phyloP scores from a whole-genome alignment of 30 jellyfish, hydroid and myxozoan species.

The Clytia hemisphaerica region DNA sequence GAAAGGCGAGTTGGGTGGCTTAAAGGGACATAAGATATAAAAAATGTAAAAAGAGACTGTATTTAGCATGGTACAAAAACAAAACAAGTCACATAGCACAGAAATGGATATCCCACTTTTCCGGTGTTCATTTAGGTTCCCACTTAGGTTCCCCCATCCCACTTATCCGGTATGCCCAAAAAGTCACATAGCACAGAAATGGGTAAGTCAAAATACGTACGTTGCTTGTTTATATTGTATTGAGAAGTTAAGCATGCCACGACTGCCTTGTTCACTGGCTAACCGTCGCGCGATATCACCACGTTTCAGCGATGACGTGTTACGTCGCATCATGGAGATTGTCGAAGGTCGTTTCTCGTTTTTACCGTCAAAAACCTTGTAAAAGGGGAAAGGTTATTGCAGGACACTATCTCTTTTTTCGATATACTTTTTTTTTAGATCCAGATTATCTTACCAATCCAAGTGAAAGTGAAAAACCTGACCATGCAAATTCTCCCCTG shows the following conservation, averaged over 20 bases:
- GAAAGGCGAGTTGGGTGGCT: not conserved
- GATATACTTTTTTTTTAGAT: too few species aligned
- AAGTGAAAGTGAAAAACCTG: not conserved
- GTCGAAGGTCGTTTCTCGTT: constrained; percentile 4
- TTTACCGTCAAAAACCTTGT: constrained; percentile 22
- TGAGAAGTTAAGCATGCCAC: constrained; percentile 92
- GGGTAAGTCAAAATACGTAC: too few species aligned
- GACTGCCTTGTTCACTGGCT: constrained; percentile 70
- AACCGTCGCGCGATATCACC: constrained; percentile 45
- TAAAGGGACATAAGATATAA: not conserved
- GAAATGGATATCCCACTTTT: too few species aligned
- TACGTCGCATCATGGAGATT: constrained; percentile 1
- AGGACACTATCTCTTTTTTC: constrained; percentile 11
- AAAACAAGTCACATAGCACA: too few species aligned
- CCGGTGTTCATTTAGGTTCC: too few species aligned
- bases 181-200: too few species aligned
- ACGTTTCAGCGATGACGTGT: not conserved
- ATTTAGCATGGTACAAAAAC: too few species aligned
- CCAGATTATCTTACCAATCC: too few species aligned
- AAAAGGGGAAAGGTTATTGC: not conserved
- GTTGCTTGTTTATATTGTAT: constrained; percentile 75
- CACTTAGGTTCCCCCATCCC: too few species aligned
- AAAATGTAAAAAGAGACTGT: not conserved
- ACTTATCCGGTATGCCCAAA: too few species aligned
- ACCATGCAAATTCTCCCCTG: not conserved